A percentile compares a stretch with the other conserved stretches of the same genome.
Conservation (phyloP, 2,888 invertebrate species). For the Minunthozetes semirufus region DNA sequence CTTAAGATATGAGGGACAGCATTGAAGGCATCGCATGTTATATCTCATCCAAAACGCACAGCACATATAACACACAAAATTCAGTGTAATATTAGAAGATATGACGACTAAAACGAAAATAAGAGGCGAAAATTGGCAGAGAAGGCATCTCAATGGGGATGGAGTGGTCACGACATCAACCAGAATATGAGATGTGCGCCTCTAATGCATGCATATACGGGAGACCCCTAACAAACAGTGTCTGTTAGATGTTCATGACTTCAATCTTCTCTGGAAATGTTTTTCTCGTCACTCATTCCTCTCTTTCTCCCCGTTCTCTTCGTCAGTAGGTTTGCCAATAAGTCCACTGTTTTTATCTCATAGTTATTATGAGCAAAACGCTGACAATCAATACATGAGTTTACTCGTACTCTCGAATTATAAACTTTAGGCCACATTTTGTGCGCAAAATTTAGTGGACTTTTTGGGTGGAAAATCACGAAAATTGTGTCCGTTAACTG, state of each 20-base stretch:
- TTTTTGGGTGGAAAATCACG: not conserved
- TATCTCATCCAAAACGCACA: not conserved
- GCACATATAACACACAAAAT: not conserved
- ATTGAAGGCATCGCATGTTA: constrained; percentile 16
- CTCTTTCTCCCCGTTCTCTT: not conserved
- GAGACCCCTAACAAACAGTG: not conserved
- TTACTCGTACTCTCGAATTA: not conserved
- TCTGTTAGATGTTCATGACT: constrained; percentile 10
- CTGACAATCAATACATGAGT: no score
- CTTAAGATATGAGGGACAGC: not conserved
- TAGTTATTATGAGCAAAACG: no score
- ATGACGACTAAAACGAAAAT: not conserved
- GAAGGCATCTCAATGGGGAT: not conserved
- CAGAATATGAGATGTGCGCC: constrained; percentile 10
- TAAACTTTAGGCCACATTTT: not conserved
- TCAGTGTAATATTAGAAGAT: constrained; percentile 20
- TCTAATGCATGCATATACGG: not conserved
- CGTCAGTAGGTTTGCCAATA: no score
- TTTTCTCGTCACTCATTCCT: not conserved
- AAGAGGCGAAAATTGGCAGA: constrained; percentile 17
- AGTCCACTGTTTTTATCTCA: no score
- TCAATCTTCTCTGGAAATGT: not conserved
- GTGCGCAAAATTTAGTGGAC: not conserved
- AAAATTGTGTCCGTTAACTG: not conserved
- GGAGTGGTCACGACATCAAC: constrained; percentile 21